These are phyloP conservation scores for Siniperca chuatsi DNA, from an alignment of 2,113 vertebrate genomes.

Conservation along the genomic window DNA sequence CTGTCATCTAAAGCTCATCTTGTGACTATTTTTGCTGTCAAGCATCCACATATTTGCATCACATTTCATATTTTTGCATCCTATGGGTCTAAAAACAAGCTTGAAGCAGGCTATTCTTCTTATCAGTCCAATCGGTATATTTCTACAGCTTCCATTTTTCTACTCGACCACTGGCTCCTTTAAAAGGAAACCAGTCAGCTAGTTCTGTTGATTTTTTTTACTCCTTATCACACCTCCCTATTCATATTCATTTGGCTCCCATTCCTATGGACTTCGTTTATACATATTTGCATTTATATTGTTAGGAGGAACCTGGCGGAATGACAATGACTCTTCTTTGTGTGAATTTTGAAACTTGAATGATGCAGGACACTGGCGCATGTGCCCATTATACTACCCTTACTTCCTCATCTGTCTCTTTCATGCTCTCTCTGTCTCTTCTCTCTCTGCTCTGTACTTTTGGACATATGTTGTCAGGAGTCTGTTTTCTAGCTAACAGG, in stretches of 20 bases:
- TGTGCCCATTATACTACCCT: not conserved
- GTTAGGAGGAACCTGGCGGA: slow-evolving; percentile 59
- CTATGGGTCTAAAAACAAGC: not conserved
- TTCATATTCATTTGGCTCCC: slow-evolving; percentile 62
- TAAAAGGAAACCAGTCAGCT: slow-evolving; percentile 45
- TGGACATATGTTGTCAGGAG: slow-evolving; percentile 31
- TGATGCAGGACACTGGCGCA: slow-evolving; percentile 21
- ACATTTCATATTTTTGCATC: slow-evolving; percentile 23
- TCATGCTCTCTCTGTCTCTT: not conserved
- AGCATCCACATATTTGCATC: not conserved
- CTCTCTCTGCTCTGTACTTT: slow-evolving; percentile 28
- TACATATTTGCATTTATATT: slow-evolving; percentile 83
- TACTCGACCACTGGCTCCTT: slow-evolving; percentile 3
- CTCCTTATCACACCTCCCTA: slow-evolving; percentile 50
- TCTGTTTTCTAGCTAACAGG: slow-evolving; percentile 65
- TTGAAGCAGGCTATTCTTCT: not conserved
- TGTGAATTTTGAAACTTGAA: slow-evolving; percentile 31
- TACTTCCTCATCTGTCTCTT: slow-evolving; percentile 24
- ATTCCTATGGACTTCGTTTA: slow-evolving; percentile 60
- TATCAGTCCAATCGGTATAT: slow-evolving; percentile 32
- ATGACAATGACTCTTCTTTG: slow-evolving; percentile 71
- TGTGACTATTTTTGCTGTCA: not conserved
- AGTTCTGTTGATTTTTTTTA: slow-evolving; percentile 22
- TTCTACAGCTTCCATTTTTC: slow-evolving; percentile 36
- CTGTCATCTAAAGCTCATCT: not conserved